Evolutionary conservation across 2,113 vertebrate species (phyloP), one percentile per base, ranked within the genome.

Genomic region (Platichthys flesus): DNA sequence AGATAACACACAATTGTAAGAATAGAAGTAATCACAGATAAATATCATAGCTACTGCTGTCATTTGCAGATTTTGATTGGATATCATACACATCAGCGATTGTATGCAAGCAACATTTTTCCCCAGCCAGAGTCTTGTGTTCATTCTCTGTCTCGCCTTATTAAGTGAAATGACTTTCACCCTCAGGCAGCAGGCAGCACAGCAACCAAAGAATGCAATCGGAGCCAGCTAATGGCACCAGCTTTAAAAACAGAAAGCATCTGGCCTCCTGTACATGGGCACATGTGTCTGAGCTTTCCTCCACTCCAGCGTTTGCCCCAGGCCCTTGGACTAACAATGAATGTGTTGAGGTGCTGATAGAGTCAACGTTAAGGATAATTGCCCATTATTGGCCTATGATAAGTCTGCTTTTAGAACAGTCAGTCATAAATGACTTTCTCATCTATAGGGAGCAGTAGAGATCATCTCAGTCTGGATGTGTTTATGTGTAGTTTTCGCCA

Each of bases 241-340:
- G 82, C 89, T 90, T 92, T 89, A 88, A 86, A 90, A 84, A 84
- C 87, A 88, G 56, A 80, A 78, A 67, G 88, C 90, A 90, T 91
- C 90, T 93, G 89, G 87, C 81, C 86, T 84, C 61, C 81, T 78
- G 81, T 77, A 78, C 82, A 77, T 31, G 42, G 68, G 76, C 86
- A 88, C 85, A 87, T 85, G 78, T 90, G 79, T 85, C 76, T 87
- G 42, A 85, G 82, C 64, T 88, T 64, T 76, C 71, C 78, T 71
- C 77, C 82, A 79, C 74, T 80, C 60, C 75, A 85, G 79, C 31
- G 68, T 56, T 31, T 0, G 72, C 88, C 80, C 60, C 63, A 7
- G 87, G 91, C 88, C 73, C 71, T 78, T 71, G 67, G 74, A 83
- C 71, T 77, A 81, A 86, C 73, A 84, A 54, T 20, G 77, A 89